These are phyloP conservation scores for Strigamia maritima DNA, from an alignment of 2,888 invertebrate species.

Conservation along the genomic window DNA sequence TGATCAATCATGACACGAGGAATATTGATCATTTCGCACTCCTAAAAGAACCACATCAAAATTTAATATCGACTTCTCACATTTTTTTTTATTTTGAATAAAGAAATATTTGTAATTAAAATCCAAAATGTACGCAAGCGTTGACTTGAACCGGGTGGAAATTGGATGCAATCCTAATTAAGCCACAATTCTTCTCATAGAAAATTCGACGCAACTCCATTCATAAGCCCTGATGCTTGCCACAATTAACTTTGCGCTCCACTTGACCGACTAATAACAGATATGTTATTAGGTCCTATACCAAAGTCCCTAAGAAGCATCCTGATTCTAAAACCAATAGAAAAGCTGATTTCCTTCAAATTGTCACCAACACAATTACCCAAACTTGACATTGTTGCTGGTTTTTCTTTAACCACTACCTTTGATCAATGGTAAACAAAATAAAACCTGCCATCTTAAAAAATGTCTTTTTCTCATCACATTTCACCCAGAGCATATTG, in stretches of 20 bases:
- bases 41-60: not conserved
- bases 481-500: no score
- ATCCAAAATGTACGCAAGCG: not conserved
- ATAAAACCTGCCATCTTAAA: no score
- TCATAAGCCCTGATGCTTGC: slow-evolving; percentile 2
- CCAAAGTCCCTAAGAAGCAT: not conserved
- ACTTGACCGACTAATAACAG: slow-evolving; percentile 12
- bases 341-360: not conserved
- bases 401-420: no score
- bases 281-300: not conserved
- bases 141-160: not conserved
- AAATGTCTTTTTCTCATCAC: no score
- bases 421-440: no score
- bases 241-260: slow-evolving; percentile 12
- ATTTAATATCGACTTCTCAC: not conserved
- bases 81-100: not conserved
- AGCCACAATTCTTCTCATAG: not conserved
- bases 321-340: not conserved
- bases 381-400: no score
- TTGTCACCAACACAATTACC: not conserved
- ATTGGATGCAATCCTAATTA: slow-evolving; percentile 17
- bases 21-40: slow-evolving; percentile 3
- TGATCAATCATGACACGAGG: not conserved
- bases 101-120: not conserved
- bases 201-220: slow-evolving; percentile 6